Evolutionary conservation across 2,113 vertebrate species (phyloP).

Genomic region (Prionailurus viverrinus): DNA sequence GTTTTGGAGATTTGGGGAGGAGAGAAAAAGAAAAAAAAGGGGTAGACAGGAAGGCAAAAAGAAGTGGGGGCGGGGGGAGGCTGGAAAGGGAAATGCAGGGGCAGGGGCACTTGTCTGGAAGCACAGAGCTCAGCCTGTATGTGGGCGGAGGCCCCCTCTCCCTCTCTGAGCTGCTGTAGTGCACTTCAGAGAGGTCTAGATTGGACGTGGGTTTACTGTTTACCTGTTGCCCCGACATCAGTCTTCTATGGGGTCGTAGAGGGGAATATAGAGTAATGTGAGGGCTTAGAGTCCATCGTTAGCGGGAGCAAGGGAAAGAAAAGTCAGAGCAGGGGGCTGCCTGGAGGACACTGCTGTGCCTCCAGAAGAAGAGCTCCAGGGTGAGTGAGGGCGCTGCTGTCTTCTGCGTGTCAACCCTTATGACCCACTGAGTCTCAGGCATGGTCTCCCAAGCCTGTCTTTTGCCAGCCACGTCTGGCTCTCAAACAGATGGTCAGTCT

Average conservation of each 20-base stretch:
- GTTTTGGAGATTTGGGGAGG: not conserved
- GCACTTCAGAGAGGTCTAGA: not conserved
- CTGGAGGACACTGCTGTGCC: fast-evolving
- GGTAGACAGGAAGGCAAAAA: not conserved
- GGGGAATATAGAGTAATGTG: not conserved
- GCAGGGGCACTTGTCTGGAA: not conserved
- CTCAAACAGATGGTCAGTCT: not conserved
- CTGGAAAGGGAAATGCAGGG: not conserved
- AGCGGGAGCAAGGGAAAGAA: not conserved
- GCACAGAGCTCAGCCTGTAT: not conserved
- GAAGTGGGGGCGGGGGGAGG: no score
- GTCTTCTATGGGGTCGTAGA: not conserved
- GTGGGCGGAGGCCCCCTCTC: fast-evolving
- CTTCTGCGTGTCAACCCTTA: fast-evolving
- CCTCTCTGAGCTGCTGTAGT: not conserved
- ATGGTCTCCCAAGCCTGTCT: no score
- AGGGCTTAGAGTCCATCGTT: not conserved
- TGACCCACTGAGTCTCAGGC: not conserved
- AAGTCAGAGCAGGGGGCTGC: not conserved
- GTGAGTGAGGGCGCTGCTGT: no score
- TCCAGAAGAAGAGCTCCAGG: not conserved
- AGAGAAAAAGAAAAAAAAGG: not conserved
- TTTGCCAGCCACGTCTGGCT: no score
- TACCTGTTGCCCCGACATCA: not conserved
- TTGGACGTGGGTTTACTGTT: not conserved